These are phyloP conservation scores for Mirza zaza DNA, from an alignment of 2,113 vertebrate genomes.

Conservation along the genomic window DNA sequence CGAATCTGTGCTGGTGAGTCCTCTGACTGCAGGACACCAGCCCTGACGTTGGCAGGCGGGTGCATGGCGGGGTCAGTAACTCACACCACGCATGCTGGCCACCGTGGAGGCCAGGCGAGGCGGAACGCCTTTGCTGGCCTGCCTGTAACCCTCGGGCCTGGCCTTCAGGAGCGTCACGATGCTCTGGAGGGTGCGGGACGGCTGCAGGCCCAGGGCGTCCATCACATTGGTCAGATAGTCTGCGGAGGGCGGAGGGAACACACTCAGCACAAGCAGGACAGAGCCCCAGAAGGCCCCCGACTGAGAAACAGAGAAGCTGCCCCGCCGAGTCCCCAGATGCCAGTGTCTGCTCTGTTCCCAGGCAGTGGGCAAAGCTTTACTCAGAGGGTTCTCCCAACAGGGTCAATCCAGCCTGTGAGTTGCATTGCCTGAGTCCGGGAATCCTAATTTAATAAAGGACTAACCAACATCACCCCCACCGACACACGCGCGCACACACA, in stretches of 20 bases:
- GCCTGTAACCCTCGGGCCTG: slow-evolving; percentile 92
- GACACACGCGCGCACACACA: rapidly evolving
- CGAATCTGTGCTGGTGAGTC: rapidly evolving
- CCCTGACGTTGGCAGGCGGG: background rate
- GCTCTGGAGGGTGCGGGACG: slow-evolving; percentile 89
- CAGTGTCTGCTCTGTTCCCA: background rate
- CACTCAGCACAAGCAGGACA: rapidly evolving
- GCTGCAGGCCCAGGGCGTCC: slow-evolving; percentile 97
- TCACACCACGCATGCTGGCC: slow-evolving; percentile 89
- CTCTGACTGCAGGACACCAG: rapidly evolving
- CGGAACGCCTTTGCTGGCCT: slow-evolving; percentile 88
- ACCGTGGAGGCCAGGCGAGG: slow-evolving; percentile 88
- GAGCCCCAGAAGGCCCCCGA: background rate
- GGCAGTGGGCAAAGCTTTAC: background rate
- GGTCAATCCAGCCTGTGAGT: background rate
- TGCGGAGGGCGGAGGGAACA: slow-evolving; percentile 55
- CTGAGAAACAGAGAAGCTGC: background rate
- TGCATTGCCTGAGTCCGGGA: background rate
- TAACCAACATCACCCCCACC: rapidly evolving
- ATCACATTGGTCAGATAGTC: slow-evolving; percentile 98
- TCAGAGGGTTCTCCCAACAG: background rate
- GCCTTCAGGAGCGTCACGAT: slow-evolving; percentile 89
- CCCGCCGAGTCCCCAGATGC: rapidly evolving
- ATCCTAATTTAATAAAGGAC: background rate
- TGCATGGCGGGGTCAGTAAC: slow-evolving; percentile 78